Base-by-base conservation (phyloP, 2,113 vertebrate species). In the Pungitius pungitius region DNA sequence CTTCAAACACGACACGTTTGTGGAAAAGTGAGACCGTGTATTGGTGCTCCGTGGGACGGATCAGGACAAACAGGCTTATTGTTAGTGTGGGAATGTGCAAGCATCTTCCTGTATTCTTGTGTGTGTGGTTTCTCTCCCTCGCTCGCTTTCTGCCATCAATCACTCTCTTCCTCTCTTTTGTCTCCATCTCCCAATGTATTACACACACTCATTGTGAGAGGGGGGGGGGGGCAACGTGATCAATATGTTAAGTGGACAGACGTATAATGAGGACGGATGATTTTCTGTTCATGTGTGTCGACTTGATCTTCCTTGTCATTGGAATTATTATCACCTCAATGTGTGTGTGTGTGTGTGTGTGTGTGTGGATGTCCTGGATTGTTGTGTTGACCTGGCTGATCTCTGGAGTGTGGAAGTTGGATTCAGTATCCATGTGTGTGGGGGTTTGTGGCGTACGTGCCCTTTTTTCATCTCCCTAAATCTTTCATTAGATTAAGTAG, bases 331-430 rank as follows among this genome's bases (percentile, higher is more conserved):
- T 58, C 15, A 45, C 33, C 24, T 37, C 14, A 7, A 35, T 65
- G 42, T 69, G 11, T 20, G 51, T 57, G 40, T 64, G 66, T 65
- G 37, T 61, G 22, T 24, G 30, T 43, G 37, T 66, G 49, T 70
- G 35, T 72, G 51, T 40, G 13, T 49, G 40, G 20, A 43, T 82
- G 85, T 81, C 85, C 86, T 85, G 85, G 86, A 88, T 90, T 85
- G 87, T 84, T 77, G 80, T 40, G 77, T 79, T 90, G 90, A 88
- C 91, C 91, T 85, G 85, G 83, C 88, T 91, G 87, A 88, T 89
- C 85, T 90, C 79, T 83, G 81, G 85, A 87, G 90, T 90, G 89
- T 84, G 83, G 61, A 85, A 58, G 62, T 54, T 82, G 81, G 84
- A 88, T 86, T 72, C 87, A 90, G 84, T 78, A 88, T 86, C 84